Base-by-base conservation (phyloP, 2,888 invertebrate genomes). In the Epirrita christyi region DNA sequence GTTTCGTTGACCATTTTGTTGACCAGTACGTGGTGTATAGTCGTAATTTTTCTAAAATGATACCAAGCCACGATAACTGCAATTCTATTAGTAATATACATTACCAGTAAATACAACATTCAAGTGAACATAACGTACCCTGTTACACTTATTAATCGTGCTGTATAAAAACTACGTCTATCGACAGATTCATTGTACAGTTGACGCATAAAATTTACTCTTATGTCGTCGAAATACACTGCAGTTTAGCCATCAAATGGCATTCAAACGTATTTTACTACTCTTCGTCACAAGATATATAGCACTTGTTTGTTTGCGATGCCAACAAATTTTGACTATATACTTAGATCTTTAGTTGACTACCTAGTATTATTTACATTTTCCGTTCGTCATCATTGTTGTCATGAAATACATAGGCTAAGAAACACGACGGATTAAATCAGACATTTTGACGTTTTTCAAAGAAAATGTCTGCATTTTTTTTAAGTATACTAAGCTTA, bases 41-140 rank as follows among this genome's bases (percentile, higher is more conserved):
- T n/a, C n/a, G n/a, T n/a, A n/a, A n/a, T n/a, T n/a, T n/a, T n/a
- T n/a, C n/a, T n/a, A n/a, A n/a, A n/a, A n/a, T n/a, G n/a, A n/a
- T n/a, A n/a, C n/a, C n/a, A n/a, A n/a, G n/a, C n/a, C n/a, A n/a
- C n/a, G n/a, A n/a, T n/a, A n/a, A n/a, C n/a, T n/a, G n/a, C n/a
- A n/a, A n/a, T n/a, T n/a, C n/a, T n/a, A n/a, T n/a, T n/a, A n/a
- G n/a, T n/a, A 21, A 21, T 21, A 21, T 21, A 4, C 21, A 21
- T 21, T 21, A 21, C 21, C 21, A 21, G 21, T 21, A 21, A 21
- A 21, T 21, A 52, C 10, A 37, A 29, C 34, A 38, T 43, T 36
- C 32, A 32, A 42, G 51, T 51, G 51, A 55, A 47, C 40, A 28
- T 59, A 51, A 68, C 68, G 53, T 61, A 61, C 60, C 60, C 60